These are phyloP conservation scores for Anguilla anguilla DNA, from an alignment of 2,797 vertebrate genomes.

Conservation along the genomic window DNA sequence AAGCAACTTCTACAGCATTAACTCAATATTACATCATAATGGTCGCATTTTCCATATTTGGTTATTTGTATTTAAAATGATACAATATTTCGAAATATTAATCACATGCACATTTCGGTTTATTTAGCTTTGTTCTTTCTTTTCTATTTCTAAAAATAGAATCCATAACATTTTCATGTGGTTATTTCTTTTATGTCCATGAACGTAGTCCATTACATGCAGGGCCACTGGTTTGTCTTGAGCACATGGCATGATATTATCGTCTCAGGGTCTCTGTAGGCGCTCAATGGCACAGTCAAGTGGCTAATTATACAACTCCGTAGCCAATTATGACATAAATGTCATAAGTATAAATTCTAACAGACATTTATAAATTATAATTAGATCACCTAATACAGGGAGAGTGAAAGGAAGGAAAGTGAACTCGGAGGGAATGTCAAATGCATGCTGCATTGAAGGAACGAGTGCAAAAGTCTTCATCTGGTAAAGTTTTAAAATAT, in stretches of 20 bases:
- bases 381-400: not conserved
- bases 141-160: not conserved
- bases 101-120: not conserved
- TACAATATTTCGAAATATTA: not conserved
- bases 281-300: not conserved
- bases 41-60: not conserved
- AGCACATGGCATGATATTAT: not conserved
- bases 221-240: not conserved
- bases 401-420: not conserved
- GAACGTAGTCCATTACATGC: not conserved
- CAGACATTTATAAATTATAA: not conserved
- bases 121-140: not conserved
- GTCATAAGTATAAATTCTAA: not conserved
- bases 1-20: not conserved
- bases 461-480: not conserved
- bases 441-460: not conserved
- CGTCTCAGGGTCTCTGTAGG: not conserved
- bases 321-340: not conserved
- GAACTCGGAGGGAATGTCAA: not conserved
- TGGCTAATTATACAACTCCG: not conserved
- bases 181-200: not conserved
- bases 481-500: not conserved
- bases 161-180: not conserved
- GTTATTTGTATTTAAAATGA: not conserved
- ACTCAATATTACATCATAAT: not conserved